These are phyloP conservation scores for Biston stratarius DNA, from an alignment of 2,888 invertebrate species.

Conservation along the genomic window DNA sequence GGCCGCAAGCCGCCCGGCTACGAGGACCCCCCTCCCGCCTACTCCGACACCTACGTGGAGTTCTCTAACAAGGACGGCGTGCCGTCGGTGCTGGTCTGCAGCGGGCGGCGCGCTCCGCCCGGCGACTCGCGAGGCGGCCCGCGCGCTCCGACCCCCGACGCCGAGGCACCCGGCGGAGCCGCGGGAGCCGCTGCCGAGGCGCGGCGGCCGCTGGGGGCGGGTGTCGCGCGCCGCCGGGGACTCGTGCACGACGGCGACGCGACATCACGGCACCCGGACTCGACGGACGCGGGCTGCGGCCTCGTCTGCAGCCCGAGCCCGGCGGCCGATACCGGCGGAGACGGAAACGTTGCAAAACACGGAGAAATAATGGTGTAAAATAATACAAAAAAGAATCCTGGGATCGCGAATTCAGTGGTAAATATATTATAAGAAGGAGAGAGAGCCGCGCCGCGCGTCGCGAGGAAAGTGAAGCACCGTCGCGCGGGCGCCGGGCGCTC, in stretches of 20 bases:
- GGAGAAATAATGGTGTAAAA: conserved; percentile 11
- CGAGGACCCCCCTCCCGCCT: conserved; percentile 74
- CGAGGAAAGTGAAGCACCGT: not conserved
- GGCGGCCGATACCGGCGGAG: not conserved
- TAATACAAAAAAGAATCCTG: conserved; percentile 8
- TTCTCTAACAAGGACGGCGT: conserved; percentile 58
- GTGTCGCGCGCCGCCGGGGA: not conserved
- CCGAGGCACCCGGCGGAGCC: too few relatives aligned
- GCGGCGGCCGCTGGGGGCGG: not conserved
- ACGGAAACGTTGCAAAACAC: not conserved
- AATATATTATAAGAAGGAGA: conserved; percentile 3
- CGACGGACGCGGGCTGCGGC: not conserved
- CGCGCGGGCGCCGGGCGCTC: too few relatives aligned
- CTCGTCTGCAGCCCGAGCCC: not conserved
- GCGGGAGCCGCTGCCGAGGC: too few relatives aligned
- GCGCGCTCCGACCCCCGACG: too few relatives aligned
- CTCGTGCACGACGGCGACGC: not conserved
- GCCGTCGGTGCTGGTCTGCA: conserved; percentile 58
- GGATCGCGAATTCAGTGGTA: conserved; percentile 11
- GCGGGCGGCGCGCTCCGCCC: conserved; percentile 37
- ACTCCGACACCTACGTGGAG: conserved; percentile 67
- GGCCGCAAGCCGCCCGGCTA: conserved; percentile 8
- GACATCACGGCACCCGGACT: not conserved
- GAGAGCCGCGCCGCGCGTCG: not conserved
- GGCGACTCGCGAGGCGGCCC: conserved; percentile 1